Percentiles rank a stretch among this genome's conserved stretches.
These are phyloP conservation scores for Cerceris rybyensis DNA, from an alignment of 2,888 invertebrate genomes.

Conservation along the genomic window DNA sequence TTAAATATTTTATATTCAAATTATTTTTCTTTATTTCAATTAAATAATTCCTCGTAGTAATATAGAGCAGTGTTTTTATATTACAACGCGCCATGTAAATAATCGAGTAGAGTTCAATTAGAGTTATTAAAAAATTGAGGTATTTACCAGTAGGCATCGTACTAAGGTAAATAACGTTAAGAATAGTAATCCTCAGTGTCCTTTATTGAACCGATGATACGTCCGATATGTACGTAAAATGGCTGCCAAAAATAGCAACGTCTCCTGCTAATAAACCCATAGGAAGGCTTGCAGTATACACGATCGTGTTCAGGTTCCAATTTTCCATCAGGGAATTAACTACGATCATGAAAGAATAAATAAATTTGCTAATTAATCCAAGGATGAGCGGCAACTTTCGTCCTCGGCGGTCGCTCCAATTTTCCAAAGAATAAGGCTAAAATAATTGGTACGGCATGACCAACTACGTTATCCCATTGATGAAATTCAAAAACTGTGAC, in stretches of 20 bases:
- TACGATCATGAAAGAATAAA: conserved; percentile 89
- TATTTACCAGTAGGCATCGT: conserved; percentile 90
- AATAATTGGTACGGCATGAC: conserved; percentile 88
- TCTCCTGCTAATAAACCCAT: conserved; percentile 91
- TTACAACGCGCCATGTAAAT: too few relatives aligned
- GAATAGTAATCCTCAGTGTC: conserved; percentile 90
- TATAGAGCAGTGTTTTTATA: too few relatives aligned
- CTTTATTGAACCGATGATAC: conserved; percentile 87
- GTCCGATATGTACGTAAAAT: conserved; percentile 92
- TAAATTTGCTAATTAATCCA: conserved; percentile 88
- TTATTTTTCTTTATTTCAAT: too few relatives aligned
- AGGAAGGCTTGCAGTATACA: conserved; percentile 90
- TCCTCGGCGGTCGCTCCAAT: conserved; percentile 92
- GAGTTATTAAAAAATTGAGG: neutral
- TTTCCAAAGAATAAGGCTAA: conserved; percentile 90
- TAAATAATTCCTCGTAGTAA: too few relatives aligned
- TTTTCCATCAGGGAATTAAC: conserved; percentile 85
- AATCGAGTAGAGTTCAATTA: too few relatives aligned
- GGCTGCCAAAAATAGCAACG: conserved; percentile 90
- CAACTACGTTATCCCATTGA: conserved; percentile 90
- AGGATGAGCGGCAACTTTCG: conserved; percentile 88
- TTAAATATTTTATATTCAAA: too few relatives aligned
- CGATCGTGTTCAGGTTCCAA: conserved; percentile 90
- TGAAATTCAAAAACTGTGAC: conserved; percentile 89
- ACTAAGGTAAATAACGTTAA: conserved; percentile 91